Percentiles rank a stretch among this genome's conserved stretches.
Conservation (phyloP, 2,113 vertebrate genomes). For the Syrmaticus mikado region DNA sequence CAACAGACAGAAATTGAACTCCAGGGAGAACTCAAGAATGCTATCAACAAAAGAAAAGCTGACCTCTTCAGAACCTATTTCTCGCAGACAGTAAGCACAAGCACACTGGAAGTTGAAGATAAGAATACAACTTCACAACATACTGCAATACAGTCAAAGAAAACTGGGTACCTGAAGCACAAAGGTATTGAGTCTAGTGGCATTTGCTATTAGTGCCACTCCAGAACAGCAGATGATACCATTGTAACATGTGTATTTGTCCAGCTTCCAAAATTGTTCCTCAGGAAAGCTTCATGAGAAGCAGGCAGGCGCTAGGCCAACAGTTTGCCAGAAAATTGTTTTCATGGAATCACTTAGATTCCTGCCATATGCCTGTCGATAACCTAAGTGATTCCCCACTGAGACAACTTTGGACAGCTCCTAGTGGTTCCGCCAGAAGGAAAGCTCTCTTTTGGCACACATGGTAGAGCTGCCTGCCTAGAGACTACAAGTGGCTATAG, state of each 20-base stretch:
- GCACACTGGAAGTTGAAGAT: background rate
- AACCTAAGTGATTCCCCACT: constrained; percentile 41
- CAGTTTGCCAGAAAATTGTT: background rate
- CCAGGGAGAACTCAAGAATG: background rate
- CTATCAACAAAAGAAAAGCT: background rate
- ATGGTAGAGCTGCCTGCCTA: constrained; percentile 68
- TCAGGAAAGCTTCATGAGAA: background rate
- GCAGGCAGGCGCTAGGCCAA: background rate
- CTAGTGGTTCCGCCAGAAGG: constrained; percentile 50
- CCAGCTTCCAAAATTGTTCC: background rate
- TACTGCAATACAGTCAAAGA: background rate
- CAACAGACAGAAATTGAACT: background rate
- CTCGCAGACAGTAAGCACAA: background rate
- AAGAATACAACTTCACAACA: background rate
- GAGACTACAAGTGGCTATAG: constrained; percentile 50
- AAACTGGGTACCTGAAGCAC: background rate
- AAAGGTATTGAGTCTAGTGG: background rate
- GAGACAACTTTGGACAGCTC: constrained; percentile 65
- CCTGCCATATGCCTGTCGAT: background rate
- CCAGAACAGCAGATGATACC: background rate
- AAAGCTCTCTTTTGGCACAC: background rate
- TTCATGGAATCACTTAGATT: constrained; percentile 15
- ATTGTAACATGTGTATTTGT: background rate
- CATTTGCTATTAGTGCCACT: background rate
- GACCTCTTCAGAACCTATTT: background rate